Conservation (phyloP, 2,888 invertebrate species). For the Meiosimyza decipiens region DNA sequence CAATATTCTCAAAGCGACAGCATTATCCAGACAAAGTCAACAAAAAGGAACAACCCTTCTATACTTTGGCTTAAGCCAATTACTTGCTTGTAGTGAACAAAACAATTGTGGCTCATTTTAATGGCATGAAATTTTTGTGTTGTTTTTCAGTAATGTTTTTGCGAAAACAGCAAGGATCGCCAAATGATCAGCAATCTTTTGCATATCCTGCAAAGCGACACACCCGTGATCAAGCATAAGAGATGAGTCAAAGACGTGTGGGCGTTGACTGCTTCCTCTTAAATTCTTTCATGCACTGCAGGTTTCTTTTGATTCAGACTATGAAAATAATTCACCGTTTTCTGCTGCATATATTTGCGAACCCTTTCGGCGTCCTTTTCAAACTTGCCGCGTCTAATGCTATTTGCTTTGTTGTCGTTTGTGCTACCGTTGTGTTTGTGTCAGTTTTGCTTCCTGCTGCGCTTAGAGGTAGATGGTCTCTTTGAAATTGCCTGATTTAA, state of each 20-base stretch:
- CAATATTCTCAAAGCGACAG: slow-evolving; percentile 14
- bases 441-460: slow-evolving; percentile 19
- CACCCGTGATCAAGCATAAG: slow-evolving; percentile 40
- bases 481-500: slow-evolving; percentile 12
- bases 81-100: slow-evolving; percentile 19
- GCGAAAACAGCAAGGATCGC: slow-evolving; percentile 29
- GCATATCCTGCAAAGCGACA: slow-evolving; percentile 38
- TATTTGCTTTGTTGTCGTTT: background rate
- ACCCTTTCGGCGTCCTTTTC: slow-evolving; percentile 16
- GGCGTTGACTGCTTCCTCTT: slow-evolving; percentile 11
- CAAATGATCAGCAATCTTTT: slow-evolving; percentile 33
- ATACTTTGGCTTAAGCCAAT: slow-evolving; percentile 30
- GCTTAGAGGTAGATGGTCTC: background rate
- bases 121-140: slow-evolving; percentile 27
- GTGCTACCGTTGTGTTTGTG: background rate
- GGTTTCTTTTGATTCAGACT: slow-evolving; percentile 12
- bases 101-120: slow-evolving; percentile 25
- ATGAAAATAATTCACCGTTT: slow-evolving; percentile 18
- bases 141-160: slow-evolving; percentile 32
- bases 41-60: slow-evolving; percentile 53
- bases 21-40: slow-evolving; percentile 59
- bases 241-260: slow-evolving; percentile 7
- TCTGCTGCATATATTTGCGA: slow-evolving; percentile 14
- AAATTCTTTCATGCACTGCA: slow-evolving; percentile 11
- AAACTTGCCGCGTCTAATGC: slow-evolving; percentile 4